Evolutionary conservation across 1,140 invertebrate genomes (phyloP).

Genomic region (Sinonovacula constricta): DNA sequence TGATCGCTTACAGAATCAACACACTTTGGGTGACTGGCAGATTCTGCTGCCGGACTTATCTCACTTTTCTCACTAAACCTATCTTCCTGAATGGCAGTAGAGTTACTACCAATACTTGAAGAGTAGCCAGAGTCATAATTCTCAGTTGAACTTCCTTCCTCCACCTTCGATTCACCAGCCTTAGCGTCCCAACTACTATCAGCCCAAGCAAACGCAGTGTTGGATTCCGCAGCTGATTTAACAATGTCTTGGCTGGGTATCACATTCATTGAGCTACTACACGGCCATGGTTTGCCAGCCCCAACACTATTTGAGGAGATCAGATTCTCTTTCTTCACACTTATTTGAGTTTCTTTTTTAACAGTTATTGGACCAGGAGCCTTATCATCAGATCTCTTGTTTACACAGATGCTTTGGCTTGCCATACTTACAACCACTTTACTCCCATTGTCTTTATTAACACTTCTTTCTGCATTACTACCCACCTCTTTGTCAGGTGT

Average conservation of each 20-base stretch:
- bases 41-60: not conserved
- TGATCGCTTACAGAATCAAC: slow-evolving; percentile 46
- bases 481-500: not conserved
- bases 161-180: slow-evolving; percentile 34
- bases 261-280: not conserved
- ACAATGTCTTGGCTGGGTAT: slow-evolving; percentile 19
- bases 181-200: slow-evolving; percentile 68
- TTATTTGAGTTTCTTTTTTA: too few relatives aligned
- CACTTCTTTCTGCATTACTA: not conserved
- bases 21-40: slow-evolving; percentile 15
- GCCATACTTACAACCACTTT: not conserved
- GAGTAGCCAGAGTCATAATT: slow-evolving; percentile 22
- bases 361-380: too few relatives aligned
- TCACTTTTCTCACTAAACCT: slow-evolving; percentile 38
- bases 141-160: slow-evolving; percentile 19
- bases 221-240: slow-evolving; percentile 62
- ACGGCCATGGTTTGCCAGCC: too few relatives aligned
- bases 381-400: too few relatives aligned
- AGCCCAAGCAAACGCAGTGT: slow-evolving; percentile 63
- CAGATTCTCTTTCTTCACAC: too few relatives aligned
- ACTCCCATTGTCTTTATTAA: not conserved
- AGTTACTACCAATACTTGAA: not conserved
- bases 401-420: too few relatives aligned
- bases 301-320: too few relatives aligned
- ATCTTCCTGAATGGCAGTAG: not conserved